Percentiles rank a stretch among this genome's conserved stretches.
phyloP scores from a whole-genome alignment of 2,888 invertebrate genomes.

The Erebia palarica region DNA sequence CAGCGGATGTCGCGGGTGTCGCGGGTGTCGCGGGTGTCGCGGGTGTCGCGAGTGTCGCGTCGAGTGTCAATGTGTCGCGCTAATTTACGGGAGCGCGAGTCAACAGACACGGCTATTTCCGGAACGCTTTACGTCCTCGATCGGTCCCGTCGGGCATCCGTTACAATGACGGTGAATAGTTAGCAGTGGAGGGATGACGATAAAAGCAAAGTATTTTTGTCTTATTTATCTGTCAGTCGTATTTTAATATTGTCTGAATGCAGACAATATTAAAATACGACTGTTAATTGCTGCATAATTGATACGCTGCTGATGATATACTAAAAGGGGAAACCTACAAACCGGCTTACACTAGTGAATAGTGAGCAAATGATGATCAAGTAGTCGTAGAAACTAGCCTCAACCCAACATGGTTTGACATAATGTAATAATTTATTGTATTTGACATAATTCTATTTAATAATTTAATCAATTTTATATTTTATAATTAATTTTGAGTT shows the following conservation, averaged over 20 bases:
- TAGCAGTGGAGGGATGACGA: neutral
- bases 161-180: slow-evolving; percentile 20
- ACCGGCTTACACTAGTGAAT: too few species aligned
- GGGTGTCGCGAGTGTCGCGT: slow-evolving; percentile 41
- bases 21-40: slow-evolving; percentile 50
- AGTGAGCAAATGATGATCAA: too few species aligned
- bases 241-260: neutral
- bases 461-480: too few species aligned
- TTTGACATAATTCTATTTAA: too few species aligned
- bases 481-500: too few species aligned
- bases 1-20: slow-evolving; percentile 53
- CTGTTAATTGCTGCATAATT: too few species aligned
- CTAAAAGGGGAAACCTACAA: too few species aligned
- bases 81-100: slow-evolving; percentile 44
- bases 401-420: too few species aligned
- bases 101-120: slow-evolving; percentile 45
- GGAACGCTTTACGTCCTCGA: slow-evolving; percentile 44
- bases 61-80: slow-evolving; percentile 52
- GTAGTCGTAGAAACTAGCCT: too few species aligned
- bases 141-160: slow-evolving; percentile 38
- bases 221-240: neutral
- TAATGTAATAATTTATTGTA: too few species aligned
- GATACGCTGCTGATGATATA: too few species aligned
- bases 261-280: too few species aligned
- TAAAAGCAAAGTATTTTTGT: neutral